Base-by-base conservation (phyloP, 1,140 invertebrate genomes). In the Orius insidiosus region DNA sequence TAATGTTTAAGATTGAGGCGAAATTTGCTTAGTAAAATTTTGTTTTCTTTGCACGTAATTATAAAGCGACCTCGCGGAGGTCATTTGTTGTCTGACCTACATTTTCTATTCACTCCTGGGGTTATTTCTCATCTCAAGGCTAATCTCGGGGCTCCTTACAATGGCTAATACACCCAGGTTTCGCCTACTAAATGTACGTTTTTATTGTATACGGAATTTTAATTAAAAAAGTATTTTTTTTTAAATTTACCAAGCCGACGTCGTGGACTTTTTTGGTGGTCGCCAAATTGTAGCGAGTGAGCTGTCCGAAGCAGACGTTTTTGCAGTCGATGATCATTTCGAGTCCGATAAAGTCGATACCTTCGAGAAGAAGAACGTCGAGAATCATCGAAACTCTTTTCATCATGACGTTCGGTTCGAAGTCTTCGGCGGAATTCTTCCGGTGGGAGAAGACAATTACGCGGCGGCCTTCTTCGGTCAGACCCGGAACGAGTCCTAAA, bases 371-470 rank as follows among this genome's bases (percentile, higher is more conserved):
- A 16, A 48, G 30, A 6, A 55, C 15, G 39, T 55, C 54, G 7
- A 52, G 18, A 40, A 53, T 48, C 55, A 60, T 57, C 19, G 48
- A 36, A n/a, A 52, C 15, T 6, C 48, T 16, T 34, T 53, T 53
- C 13, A 53, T 45, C 48, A 52, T 46, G n/a, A 50, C 24, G 11
- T 45, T n/a, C 2, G 52, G 49, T 11, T 55, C 52, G 41, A 54
- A 56, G 4, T 56, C 49, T 5, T 50, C 52, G 9, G 48, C 46
- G 10, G 32, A 36, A 13, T 24, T 16, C 14, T 49, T 47, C 5
- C 49, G 49, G 46, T 59, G 54, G 13, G 53, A 51, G 35, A 51
- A 54, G 43, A 61, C 44, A 3, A 59, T 16, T 1, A 59, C 54
- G 11, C 53, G 32, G 11, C 50, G 38, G 1, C 52, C 50, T 16